Evolutionary conservation across 92 coral and sea anemone species (phyloP), one percentile per base, ranked within the genome.

Genomic region (Palythoa grandis): DNA sequence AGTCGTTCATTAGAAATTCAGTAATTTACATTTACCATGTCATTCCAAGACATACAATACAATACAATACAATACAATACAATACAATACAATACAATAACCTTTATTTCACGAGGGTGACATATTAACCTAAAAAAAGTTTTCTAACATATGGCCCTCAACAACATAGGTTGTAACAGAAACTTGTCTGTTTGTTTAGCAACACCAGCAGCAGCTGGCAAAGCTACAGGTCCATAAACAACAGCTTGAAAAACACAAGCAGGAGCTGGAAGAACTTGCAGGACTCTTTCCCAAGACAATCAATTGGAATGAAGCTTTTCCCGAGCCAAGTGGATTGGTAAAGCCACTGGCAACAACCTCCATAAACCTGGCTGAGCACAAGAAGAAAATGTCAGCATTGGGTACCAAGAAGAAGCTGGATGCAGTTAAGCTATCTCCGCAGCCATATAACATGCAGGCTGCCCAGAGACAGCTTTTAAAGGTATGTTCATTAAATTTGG

Each of bases 231-330:
- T 91, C 23, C 98, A 95, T 89, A 97, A 97, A 71, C 94, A 97
- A 60, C 97, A 95, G 68, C 95, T 97, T 13, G 99, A 97, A 89
- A 93, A 97, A 72, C 99, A 97, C 88, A 95, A 97, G 77, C 97
- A 97, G 79, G 99, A 97, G 72, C 91, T 97, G 47, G 99, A 95
- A 58, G 98, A 97, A 71, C 94, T 97, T 24, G 98, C 98, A 16
- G 93, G 96, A 77, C 76, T 95, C 57, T 92, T 92, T 65, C 98
- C 98, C 43, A 88, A 88, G 88, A 77, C 90, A 10, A 54, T 91
- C 14, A 52, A 87, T 17, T 91, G 95, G 67, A 77, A 53, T 57
- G 91, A 78, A 35, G 87, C 72, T 0, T 80, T 80, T 63, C 58
- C 58, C 16, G 74, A 38, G 68, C 70, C 87, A 84, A 70, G 24